Evolutionary conservation across 2,113 vertebrate species (phyloP).

Genomic region (Bos taurus): ARS-UCD2.0 NW_020192292.1:5444501-5445000

Average conservation of each 20-base stretch:
- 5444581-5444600: background rate
- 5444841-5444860: background rate
- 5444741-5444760: background rate
- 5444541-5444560: background rate
- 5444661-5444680: background rate
- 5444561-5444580: background rate
- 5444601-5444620: background rate
- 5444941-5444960: background rate
- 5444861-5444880: background rate
- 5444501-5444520: background rate
- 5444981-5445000: constrained; percentile 31
- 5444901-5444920: background rate
- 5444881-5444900: background rate
- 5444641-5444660: background rate
- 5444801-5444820: background rate
- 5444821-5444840: constrained; percentile 9
- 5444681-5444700: background rate
- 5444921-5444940: background rate
- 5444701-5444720: background rate
- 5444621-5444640: background rate
- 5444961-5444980: constrained; percentile 30
- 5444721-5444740: background rate
- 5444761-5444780: background rate
- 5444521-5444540: background rate
- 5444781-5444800: background rate